phyloP scores from a whole-genome alignment of 2,888 invertebrate genomes.

The Microlaimidae sp. region DNA sequence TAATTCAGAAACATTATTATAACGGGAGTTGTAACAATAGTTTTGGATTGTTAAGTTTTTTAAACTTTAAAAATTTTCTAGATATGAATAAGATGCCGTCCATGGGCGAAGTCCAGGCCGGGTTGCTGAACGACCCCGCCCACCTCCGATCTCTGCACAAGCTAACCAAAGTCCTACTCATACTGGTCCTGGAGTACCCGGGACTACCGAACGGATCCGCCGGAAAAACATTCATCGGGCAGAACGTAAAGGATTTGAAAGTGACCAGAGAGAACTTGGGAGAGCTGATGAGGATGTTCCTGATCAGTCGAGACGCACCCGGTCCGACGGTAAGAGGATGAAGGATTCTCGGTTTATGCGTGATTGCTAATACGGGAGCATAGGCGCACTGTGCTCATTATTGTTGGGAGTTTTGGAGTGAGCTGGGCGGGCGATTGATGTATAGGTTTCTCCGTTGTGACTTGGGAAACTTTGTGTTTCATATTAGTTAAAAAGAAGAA shows the following conservation, averaged over 20 bases:
- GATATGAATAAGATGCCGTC: slow-evolving; percentile 72
- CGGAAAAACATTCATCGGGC: slow-evolving; percentile 57
- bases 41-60: slow-evolving; percentile 7
- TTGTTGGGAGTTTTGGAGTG: no score
- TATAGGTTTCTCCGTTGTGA: no score
- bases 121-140: slow-evolving; percentile 33
- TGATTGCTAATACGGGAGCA: no score
- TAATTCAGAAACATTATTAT: no score
- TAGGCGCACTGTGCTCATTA: no score
- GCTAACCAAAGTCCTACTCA: slow-evolving; percentile 35
- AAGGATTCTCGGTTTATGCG: no score
- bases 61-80: no score
- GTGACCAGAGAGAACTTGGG: slow-evolving; percentile 76
- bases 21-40: background rate
- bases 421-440: no score
- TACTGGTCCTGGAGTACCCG: slow-evolving; percentile 39
- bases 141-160: slow-evolving; percentile 31
- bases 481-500: no score
- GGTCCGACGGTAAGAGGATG: slow-evolving; percentile 11
- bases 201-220: slow-evolving; percentile 35
- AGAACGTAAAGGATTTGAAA: slow-evolving; percentile 61
- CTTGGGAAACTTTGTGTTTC: no score
- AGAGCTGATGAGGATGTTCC: slow-evolving; percentile 73
- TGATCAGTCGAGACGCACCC: slow-evolving; percentile 34
- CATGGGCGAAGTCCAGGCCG: slow-evolving; percentile 46